Evolutionary conservation across 2,113 vertebrate species (phyloP), one percentile per base, ranked within the genome.

Genomic region (Hypocryptadius cinnamomeus): DNA sequence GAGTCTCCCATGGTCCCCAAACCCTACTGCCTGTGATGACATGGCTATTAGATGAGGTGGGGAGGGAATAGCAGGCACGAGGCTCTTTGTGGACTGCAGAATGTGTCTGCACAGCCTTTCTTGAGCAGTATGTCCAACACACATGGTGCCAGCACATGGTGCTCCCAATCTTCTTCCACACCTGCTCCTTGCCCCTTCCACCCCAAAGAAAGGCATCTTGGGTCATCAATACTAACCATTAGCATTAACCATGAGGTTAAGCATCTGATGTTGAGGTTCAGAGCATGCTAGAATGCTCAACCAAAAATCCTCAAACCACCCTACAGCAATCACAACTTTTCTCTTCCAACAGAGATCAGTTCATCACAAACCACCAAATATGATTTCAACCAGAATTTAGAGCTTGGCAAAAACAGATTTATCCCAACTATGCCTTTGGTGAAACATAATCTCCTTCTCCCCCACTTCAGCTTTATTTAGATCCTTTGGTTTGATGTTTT

Each of bases 131-230:
- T 1, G 27, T 22, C 47, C 51, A 64, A 47, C 19, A 63, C 8
- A 42, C 1, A 1, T 5, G 16, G 33, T 9, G 24, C 22, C 45
- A 73, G 30, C 33, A 74, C 4, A 0, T 1, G 10, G 4, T 40
- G 22, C 50, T 85, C 50, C 50, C 18, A 15, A 6, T 8, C 45
- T 68, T 54, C 44, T 72, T 53, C 48, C 15, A 37, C 22, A 37
- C 8, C 76, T 57, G 30, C 54, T 83, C 20, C 74, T 76, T 50
- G n/a, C 14, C 33, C 25, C 66, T 73, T 77, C 45, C 30, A 54
- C 10, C 11, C 13, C 50, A 31, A 69, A 22, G 60, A 77, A 76
- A 72, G 4, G 20, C n/a, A 65, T 24, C 21, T 39, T 54, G 50
- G 14, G 57, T 14, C 66, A 65, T 20, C 31, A 16, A 6, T 0